Percentiles rank a stretch among this genome's conserved stretches.
Evolutionary conservation across 2,113 vertebrate species (phyloP).

Genomic region (Tachysurus vachellii): DNA sequence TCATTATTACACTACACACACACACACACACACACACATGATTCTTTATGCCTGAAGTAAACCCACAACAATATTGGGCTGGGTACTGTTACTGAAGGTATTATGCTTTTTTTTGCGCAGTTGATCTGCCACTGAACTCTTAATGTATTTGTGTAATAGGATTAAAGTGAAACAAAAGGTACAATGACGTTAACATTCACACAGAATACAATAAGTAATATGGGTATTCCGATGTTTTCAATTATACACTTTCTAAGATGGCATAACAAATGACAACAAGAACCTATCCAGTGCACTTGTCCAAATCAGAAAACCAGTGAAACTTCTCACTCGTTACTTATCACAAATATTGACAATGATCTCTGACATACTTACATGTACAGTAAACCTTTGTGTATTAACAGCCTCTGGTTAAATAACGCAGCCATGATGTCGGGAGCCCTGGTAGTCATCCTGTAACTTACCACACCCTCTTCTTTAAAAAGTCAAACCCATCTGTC

Average conservation of each 20-base stretch:
- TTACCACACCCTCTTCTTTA: neutral
- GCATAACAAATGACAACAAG: neutral
- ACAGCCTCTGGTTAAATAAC: neutral
- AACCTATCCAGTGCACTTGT: neutral
- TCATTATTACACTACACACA: neutral
- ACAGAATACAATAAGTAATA: neutral
- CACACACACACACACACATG: slow-evolving; percentile 16
- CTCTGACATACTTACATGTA: neutral
- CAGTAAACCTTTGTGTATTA: neutral
- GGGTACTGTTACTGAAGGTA: neutral
- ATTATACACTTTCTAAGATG: neutral
- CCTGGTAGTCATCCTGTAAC: neutral
- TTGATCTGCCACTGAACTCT: neutral
- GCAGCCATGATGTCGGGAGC: neutral
- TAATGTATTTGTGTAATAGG: neutral
- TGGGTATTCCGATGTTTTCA: neutral
- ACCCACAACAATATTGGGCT: neutral
- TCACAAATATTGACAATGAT: neutral
- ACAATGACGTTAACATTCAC: neutral
- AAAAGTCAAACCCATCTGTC: neutral
- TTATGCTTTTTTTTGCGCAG: neutral
- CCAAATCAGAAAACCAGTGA: neutral
- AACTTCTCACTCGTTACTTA: neutral
- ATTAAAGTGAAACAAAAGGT: neutral
- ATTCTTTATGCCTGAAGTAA: neutral